Evolutionary conservation across 2,113 vertebrate species (phyloP), one percentile per base, ranked within the genome.

Genomic region (Cathartes aura): DNA sequence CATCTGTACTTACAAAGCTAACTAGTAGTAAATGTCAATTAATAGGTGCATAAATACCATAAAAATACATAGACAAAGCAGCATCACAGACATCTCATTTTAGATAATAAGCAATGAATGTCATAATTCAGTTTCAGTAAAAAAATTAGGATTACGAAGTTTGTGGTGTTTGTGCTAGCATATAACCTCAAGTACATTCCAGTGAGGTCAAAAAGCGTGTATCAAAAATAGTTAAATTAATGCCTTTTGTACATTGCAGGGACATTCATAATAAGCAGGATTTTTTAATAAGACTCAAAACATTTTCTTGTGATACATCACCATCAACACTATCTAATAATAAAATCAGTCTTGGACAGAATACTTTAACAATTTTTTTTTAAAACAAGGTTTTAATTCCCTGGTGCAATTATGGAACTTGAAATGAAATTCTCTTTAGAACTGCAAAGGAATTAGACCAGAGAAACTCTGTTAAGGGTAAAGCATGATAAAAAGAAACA

Each of bases 361-460:
- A 89, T 43, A 91, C 43, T 93, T 86, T 68, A 96, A 86, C 94
- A 21, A 14, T 89, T 50, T 64, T 60, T 56, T 19, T 66, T 87
- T 43, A 12, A 85, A 72, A 96, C 12, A 95, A 83, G 86, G 30
- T 89, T 97, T 94, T 90, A 97, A 95, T 97, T 97, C 97, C 96
- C 94, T 63, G 34, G 43, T 96, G 82, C 81, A 97, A 97, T 98
- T 98, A 98, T 60, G 47, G 82, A 96, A 97, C 71, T 95, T 96
- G 95, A 98, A 98, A 97, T 90, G 90, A 55, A 97, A 97, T 98
- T 97, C 81, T 97, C 86, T 59, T 93, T 43, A 87, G 96, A 98
- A 97, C 86, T 45, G 94, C 95, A 97, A 97, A 97, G 85, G 87
- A 98, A 96, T 98, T 97, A 97, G 82, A 97, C 88, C 83, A 97